These are phyloP conservation scores for Myanophis thanlyinensis DNA, from an alignment of 2,113 vertebrate genomes.

Conservation along the genomic window DNA sequence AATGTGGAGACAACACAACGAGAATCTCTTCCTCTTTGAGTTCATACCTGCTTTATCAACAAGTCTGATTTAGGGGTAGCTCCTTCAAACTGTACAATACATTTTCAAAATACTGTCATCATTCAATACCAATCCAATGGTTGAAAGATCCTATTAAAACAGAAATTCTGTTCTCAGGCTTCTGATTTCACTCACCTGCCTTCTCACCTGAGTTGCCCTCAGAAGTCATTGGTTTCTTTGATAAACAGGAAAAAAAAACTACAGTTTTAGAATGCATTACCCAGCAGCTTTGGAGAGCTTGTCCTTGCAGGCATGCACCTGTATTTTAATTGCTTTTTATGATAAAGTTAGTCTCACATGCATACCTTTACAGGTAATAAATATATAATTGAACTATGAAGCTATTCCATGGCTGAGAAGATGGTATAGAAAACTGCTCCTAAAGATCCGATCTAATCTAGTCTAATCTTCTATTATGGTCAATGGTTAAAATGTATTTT, in stretches of 20 bases:
- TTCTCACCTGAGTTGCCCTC: slow-evolving; percentile 26
- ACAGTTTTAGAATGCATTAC: background rate
- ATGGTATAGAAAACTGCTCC: too few species aligned
- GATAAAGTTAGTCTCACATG: background rate
- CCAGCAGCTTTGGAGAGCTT: background rate
- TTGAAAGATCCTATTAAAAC: background rate
- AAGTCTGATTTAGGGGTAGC: rapidly evolving
- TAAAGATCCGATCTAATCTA: too few species aligned
- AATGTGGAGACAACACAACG: background rate
- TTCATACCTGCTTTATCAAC: background rate
- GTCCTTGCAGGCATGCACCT: slow-evolving; percentile 13
- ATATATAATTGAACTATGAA: background rate
- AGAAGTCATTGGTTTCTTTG: background rate
- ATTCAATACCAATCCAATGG: background rate
- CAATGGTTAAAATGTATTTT: background rate
- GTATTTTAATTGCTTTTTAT: background rate
- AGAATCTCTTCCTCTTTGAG: background rate
- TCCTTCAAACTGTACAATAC: background rate
- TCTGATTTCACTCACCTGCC: background rate
- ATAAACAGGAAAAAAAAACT: background rate
- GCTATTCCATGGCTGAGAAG: background rate
- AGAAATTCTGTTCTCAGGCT: background rate
- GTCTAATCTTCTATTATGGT: background rate
- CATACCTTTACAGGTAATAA: background rate
- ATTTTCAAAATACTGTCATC: background rate